Base-by-base conservation (phyloP, 1,140 invertebrate species). In the Macrocentrus cingulum region DNA sequence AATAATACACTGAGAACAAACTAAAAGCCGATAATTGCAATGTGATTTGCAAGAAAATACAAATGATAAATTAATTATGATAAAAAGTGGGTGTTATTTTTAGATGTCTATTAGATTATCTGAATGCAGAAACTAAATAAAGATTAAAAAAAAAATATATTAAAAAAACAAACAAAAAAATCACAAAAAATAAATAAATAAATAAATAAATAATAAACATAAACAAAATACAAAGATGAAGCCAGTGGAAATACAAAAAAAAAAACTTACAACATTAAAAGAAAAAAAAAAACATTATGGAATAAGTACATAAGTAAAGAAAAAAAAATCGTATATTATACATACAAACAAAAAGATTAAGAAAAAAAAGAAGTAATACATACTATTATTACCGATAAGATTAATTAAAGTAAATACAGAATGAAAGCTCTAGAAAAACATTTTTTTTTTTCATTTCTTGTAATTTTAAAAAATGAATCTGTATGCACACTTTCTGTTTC, bases 41-140 rank as follows among this genome's bases (percentile, higher is more conserved):
- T 13, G 32, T 11, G 18, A 37, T 6, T 9, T 34, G 32, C 32
- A 39, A 54, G 42, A 60, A 66, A 62, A 72, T 68, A 72, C 68
- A 72, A 74, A 70, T 71, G 66, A 65, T 62, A 62, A 71, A 68
- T 66, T 70, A 74, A 73, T 70, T 70, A 67, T 61, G 64, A 74
- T 46, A 68, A 68, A 61, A 72, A 76, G 72, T 76, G 68, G 70
- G 69, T 76, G 72, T 76, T 75, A 76, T 75, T 76, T 76, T 75
- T 76, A 75, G 74, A 76, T 76, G 74, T 76, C 69, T 76, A 68
- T 75, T 76, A 75, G 71, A 75, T 72, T 72, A 75, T 70, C 68
- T 68, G 68, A 72, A 74, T 61, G 65, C 16, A 23, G 71, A 67
- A 74, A 69, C 65, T 66, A 71, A 72, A 62, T 66, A 44, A 56